A percentile compares a stretch with the other conserved stretches of the same genome.
phyloP scores from a whole-genome alignment of 2,797 vertebrate genomes.

The Diceros bicornis region DNA sequence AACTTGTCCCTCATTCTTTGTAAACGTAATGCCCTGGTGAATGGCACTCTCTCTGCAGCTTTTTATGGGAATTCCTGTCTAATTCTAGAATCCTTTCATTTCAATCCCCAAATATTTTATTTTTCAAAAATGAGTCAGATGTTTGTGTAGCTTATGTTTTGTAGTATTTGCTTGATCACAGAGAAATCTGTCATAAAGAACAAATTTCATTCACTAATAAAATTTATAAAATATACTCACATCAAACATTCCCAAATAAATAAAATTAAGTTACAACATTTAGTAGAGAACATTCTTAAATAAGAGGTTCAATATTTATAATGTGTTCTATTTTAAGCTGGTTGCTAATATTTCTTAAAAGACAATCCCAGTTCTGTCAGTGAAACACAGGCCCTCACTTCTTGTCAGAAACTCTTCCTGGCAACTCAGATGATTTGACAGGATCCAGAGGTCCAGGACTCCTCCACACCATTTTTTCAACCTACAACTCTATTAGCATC shows the following conservation, averaged over 20 bases:
- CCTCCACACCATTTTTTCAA: not conserved
- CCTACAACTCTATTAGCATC: not conserved
- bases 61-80: not conserved
- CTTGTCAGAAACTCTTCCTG: not conserved
- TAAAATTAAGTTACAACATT: not conserved
- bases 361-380: not conserved
- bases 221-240: not conserved
- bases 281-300: not conserved
- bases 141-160: not conserved
- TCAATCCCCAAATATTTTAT: not conserved
- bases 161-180: not conserved
- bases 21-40: not conserved
- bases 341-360: not conserved
- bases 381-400: not conserved
- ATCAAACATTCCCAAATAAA: not conserved
- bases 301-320: not conserved
- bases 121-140: not conserved
- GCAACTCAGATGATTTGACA: not conserved
- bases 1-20: not conserved
- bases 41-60: not conserved
- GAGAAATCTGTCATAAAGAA: not conserved
- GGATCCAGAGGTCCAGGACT: not conserved
- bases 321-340: not conserved
- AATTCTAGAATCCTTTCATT: not conserved
- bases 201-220: not conserved